Percentiles rank a stretch among this genome's conserved stretches.
These are phyloP conservation scores for Cathartes aura DNA, from an alignment of 2,113 vertebrate genomes.

Conservation along the genomic window DNA sequence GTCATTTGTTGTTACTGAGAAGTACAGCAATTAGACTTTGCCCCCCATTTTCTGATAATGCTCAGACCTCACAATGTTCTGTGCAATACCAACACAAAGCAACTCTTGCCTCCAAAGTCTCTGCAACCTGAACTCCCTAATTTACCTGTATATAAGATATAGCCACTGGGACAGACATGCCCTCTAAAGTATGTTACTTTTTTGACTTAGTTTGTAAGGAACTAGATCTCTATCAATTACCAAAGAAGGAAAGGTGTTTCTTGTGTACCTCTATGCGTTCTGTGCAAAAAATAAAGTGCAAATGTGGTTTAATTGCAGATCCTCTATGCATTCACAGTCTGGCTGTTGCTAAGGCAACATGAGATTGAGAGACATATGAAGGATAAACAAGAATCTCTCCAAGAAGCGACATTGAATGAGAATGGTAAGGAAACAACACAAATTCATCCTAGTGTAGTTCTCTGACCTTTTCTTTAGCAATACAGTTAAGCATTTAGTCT, in stretches of 20 bases:
- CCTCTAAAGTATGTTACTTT: background rate
- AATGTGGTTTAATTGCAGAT: slow-evolving; percentile 66
- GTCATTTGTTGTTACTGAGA: background rate
- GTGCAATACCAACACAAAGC: background rate
- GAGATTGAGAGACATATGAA: slow-evolving; percentile 65
- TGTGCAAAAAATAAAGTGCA: background rate
- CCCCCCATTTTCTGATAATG: background rate
- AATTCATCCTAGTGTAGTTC: background rate
- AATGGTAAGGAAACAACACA: background rate
- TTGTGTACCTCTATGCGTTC: background rate
- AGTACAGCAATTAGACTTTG: background rate
- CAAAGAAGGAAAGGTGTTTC: background rate
- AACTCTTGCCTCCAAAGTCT: background rate
- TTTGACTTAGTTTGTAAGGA: background rate
- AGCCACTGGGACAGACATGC: background rate
- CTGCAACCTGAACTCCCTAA: background rate
- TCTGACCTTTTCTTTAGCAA: background rate
- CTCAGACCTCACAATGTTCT: background rate
- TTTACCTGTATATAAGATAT: fast-evolving
- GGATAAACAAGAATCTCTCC: slow-evolving; percentile 41
- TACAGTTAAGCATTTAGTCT: background rate
- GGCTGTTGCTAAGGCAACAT: slow-evolving; percentile 81
- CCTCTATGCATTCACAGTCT: slow-evolving; percentile 76
- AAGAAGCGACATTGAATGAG: slow-evolving; percentile 55
- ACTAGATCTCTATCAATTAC: background rate